Evolutionary conservation across 1,140 invertebrate genomes (phyloP).

Genomic region (Drosophila parvula): DNA sequence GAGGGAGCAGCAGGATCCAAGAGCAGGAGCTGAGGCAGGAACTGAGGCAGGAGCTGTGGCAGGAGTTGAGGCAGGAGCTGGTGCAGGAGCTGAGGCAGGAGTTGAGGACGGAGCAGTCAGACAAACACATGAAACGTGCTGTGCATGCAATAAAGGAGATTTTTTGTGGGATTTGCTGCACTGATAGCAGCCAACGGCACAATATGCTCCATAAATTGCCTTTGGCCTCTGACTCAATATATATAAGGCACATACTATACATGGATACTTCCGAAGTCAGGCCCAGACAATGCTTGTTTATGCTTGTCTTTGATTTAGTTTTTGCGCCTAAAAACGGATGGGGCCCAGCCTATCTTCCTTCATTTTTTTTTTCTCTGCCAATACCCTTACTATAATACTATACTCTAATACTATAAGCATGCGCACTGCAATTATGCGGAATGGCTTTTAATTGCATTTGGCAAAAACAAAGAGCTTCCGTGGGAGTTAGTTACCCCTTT

Average conservation of each 20-base stretch:
- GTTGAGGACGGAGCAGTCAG: constrained; percentile 38
- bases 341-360: background rate
- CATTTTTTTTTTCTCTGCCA: background rate
- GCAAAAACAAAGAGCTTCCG: background rate
- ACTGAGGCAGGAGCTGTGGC: constrained; percentile 5
- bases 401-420: constrained; percentile 34
- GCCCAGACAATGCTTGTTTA: constrained; percentile 50
- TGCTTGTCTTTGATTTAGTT: constrained; percentile 33
- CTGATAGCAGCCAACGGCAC: constrained; percentile 70
- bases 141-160: constrained; percentile 80
- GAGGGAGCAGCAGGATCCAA: background rate
- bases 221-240: constrained; percentile 41
- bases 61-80: background rate
- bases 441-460: constrained; percentile 42
- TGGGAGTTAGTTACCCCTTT: background rate
- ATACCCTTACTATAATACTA: background rate
- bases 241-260: background rate
- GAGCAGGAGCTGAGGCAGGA: background rate
- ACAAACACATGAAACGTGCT: constrained; percentile 79
- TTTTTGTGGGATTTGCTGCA: constrained; percentile 77
- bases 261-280: constrained; percentile 20
- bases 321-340: constrained; percentile 21
- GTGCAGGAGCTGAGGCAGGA: constrained; percentile 1
- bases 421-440: constrained; percentile 51
- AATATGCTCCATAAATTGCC: constrained; percentile 76